Percentiles rank a stretch among this genome's conserved stretches.
These are phyloP conservation scores for Leucoptera coffeella DNA, from an alignment of 2,888 invertebrate genomes.

Conservation along the genomic window DNA sequence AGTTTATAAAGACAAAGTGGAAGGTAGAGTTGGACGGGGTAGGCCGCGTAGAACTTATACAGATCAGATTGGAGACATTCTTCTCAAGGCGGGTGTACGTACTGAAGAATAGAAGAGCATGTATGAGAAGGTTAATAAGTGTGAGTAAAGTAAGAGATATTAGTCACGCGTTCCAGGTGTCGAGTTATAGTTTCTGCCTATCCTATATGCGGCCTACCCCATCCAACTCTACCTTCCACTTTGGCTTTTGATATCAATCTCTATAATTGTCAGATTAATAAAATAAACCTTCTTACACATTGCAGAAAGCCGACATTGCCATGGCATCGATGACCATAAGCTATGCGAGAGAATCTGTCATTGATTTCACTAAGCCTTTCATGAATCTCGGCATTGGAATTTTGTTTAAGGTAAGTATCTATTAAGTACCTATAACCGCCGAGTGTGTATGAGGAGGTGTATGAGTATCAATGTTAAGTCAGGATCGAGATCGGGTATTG, in stretches of 20 bases:
- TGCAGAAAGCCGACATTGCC: constrained; percentile 88
- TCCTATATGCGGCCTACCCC: too few species aligned
- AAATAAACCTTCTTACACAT: constrained; percentile 8
- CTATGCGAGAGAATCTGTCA: constrained; percentile 89
- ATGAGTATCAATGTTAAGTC: not conserved
- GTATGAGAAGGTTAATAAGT: not conserved
- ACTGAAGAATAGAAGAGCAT: not conserved
- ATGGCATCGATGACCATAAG: constrained; percentile 98
- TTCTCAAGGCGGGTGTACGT: not conserved
- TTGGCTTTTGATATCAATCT: too few species aligned
- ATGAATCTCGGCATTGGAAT: constrained; percentile 97
- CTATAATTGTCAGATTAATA: too few species aligned
- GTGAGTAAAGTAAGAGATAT: not conserved
- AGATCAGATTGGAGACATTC: not conserved
- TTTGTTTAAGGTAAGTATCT: constrained; percentile 81
- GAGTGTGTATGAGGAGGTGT: too few species aligned
- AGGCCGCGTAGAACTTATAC: not conserved
- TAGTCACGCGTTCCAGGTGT: not conserved
- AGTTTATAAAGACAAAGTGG: not conserved
- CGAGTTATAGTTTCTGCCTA: not conserved
- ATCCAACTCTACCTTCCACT: too few species aligned
- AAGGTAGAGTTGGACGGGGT: not conserved
- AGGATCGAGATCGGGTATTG: too few species aligned
- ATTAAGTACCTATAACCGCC: too few species aligned
- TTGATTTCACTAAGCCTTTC: constrained; percentile 97